phyloP scores from a whole-genome alignment of 2,113 vertebrate genomes.

The Panthera uncia region DNA sequence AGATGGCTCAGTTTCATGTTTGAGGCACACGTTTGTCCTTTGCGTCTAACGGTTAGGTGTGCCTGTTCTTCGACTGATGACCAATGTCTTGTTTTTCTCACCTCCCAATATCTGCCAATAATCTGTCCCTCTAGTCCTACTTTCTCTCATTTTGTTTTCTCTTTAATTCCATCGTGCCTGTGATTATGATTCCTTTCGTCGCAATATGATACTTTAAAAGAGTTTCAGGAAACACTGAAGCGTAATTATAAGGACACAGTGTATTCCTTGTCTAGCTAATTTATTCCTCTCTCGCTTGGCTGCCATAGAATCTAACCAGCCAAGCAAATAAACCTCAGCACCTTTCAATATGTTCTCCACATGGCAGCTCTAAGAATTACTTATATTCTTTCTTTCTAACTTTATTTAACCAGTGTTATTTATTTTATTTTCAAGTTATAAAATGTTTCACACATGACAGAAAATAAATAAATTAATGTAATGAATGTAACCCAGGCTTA shows the following conservation, averaged over 20 bases:
- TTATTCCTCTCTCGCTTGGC: conserved; percentile 20
- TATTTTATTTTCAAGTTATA: conserved; percentile 9
- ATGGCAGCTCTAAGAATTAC: background rate
- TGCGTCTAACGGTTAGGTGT: background rate
- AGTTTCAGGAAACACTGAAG: background rate
- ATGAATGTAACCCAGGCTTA: background rate
- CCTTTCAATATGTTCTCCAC: background rate
- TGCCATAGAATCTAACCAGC: background rate
- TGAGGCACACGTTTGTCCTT: background rate
- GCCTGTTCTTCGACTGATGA: background rate
- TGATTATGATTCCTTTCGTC: background rate
- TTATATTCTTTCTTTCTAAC: background rate
- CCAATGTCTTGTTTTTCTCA: background rate
- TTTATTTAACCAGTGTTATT: background rate
- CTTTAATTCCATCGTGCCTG: background rate
- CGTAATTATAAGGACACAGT: background rate
- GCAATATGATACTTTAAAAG: background rate
- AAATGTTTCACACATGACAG: background rate
- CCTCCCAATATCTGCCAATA: background rate
- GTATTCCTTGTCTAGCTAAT: background rate
- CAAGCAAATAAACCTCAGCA: background rate
- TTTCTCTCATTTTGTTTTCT: background rate
- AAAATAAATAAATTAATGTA: background rate
- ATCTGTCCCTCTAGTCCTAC: background rate
- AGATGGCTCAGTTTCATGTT: background rate